Evolutionary conservation across 2,888 invertebrate genomes (phyloP).

Genomic region (Diarsia mendica): DNA sequence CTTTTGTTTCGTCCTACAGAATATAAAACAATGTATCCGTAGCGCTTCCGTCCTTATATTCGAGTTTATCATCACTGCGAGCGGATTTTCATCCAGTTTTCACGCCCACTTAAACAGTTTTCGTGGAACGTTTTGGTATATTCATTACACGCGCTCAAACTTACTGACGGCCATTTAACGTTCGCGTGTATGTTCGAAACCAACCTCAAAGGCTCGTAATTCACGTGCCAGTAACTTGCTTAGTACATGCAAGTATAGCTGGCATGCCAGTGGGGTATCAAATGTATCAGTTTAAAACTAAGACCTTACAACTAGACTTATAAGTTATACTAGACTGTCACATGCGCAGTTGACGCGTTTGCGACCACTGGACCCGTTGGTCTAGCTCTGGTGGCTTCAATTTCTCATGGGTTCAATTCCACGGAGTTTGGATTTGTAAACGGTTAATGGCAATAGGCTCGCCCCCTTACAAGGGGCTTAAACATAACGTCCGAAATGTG

Average conservation of each 20-base stretch:
- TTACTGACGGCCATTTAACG: slow-evolving; percentile 38
- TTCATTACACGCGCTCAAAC: slow-evolving; percentile 51
- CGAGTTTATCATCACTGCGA: slow-evolving; percentile 40
- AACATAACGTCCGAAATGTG: too few relatives aligned
- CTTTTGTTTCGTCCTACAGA: slow-evolving; percentile 2
- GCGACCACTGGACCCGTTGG: too few relatives aligned
- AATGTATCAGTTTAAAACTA: neutral
- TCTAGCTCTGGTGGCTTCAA: too few relatives aligned
- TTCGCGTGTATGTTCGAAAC: slow-evolving; percentile 17
- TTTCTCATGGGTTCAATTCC: too few relatives aligned
- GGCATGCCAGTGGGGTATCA: neutral
- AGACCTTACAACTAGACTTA: neutral
- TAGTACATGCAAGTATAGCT: neutral
- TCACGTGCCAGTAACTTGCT: neutral
- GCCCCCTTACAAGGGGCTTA: too few relatives aligned
- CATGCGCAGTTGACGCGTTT: too few relatives aligned
- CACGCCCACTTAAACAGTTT: slow-evolving; percentile 55
- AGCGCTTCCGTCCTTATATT: slow-evolving; percentile 20
- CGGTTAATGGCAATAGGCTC: too few relatives aligned
- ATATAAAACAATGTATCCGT: slow-evolving; percentile 37
- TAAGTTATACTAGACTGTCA: too few relatives aligned
- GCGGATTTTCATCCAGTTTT: slow-evolving; percentile 47
- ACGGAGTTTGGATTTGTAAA: too few relatives aligned
- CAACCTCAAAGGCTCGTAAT: neutral
- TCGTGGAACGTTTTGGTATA: slow-evolving; percentile 49